Conservation (phyloP, 1,140 invertebrate species). For the Leptinotarsa undecemlineata region DNA sequence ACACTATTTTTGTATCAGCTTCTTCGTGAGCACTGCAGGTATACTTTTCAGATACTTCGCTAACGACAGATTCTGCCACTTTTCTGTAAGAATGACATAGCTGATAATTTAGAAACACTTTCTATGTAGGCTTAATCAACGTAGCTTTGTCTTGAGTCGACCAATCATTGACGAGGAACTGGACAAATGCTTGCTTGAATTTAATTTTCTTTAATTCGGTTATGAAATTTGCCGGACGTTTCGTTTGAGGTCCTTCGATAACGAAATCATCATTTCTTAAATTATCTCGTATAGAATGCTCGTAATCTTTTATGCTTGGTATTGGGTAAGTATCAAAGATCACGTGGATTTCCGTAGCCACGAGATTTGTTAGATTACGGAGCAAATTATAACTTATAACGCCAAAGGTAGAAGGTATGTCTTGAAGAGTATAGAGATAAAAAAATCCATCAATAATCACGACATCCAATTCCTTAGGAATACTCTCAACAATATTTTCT, state of each 20-base stretch:
- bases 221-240: not conserved
- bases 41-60: not conserved
- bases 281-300: not conserved
- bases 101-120: conserved; percentile 17
- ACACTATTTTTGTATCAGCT: conserved; percentile 19
- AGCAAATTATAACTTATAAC: not conserved
- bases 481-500: conserved; percentile 19
- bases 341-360: not conserved
- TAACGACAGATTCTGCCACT: not conserved
- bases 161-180: conserved; percentile 13
- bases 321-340: not conserved
- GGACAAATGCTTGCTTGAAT: conserved; percentile 23
- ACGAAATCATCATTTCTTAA: not conserved
- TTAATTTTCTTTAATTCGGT: not conserved
- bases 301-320: not conserved
- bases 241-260: not conserved
- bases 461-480: conserved; percentile 25
- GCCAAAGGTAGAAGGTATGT: conserved; percentile 1
- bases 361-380: not conserved
- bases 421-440: conserved; percentile 13
- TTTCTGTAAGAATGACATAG: conserved; percentile 11
- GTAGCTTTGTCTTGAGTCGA: not conserved
- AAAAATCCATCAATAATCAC: conserved; percentile 23
- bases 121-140: not conserved
- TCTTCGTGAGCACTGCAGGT: conserved; percentile 15